Evolutionary conservation across 2,113 vertebrate species (phyloP).

Genomic region (Ailuropoda melanoleuca): DNA sequence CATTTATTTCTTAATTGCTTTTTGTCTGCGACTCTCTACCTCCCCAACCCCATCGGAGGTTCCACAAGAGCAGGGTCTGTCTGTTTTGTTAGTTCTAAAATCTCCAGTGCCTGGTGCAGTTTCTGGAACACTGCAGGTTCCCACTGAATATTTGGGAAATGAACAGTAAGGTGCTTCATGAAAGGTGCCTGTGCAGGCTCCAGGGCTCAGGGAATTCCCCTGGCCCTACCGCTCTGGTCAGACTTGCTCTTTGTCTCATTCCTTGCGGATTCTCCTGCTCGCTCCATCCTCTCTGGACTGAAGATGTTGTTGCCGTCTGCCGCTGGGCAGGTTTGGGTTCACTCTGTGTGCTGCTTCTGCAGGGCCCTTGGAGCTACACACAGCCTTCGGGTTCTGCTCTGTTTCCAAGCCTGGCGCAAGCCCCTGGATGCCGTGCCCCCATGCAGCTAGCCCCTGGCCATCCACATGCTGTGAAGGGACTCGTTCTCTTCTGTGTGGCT

Average conservation of each 20-base stretch:
- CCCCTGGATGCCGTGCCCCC: neutral
- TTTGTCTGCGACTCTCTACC: neutral
- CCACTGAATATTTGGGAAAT: neutral
- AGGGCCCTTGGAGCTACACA: neutral
- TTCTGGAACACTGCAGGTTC: neutral
- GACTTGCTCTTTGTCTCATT: neutral
- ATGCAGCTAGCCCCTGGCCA: no score
- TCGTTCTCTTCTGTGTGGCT: neutral
- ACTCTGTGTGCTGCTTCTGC: accelerated
- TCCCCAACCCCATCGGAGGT: accelerated
- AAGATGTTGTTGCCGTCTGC: neutral
- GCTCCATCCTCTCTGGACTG: neutral
- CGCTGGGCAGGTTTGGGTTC: neutral
- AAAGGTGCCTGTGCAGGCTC: neutral
- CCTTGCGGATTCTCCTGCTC: neutral
- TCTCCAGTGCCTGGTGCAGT: neutral
- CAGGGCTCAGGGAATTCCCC: neutral
- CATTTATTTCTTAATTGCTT: neutral
- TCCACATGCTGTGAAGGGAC: neutral
- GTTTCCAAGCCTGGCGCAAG: neutral
- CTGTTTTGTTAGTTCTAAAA: neutral
- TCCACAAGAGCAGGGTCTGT: neutral
- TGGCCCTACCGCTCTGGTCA: neutral
- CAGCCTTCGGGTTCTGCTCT: neutral
- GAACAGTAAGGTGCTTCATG: neutral